Conservation (phyloP, 2,888 invertebrate genomes). For the Drosophila fungiperda region DNA sequence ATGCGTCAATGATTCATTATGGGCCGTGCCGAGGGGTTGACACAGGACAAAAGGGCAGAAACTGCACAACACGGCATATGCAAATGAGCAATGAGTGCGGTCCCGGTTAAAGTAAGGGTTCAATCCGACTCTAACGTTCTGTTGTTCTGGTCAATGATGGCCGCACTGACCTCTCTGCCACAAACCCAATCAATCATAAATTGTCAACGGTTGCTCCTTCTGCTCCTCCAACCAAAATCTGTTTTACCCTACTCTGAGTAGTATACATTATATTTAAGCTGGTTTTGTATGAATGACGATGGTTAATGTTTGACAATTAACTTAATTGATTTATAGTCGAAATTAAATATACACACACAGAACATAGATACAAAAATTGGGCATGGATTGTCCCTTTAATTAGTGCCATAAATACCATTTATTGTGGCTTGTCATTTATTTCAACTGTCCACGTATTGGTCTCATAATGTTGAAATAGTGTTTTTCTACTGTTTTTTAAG, state of each 20-base stretch:
- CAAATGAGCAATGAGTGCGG: constrained; percentile 65
- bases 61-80: constrained; percentile 57
- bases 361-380: constrained; percentile 7
- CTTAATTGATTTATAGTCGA: constrained; percentile 66
- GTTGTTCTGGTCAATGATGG: constrained; percentile 26
- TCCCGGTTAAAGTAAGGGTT: constrained; percentile 12
- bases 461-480: constrained; percentile 5
- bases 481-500: constrained; percentile 6
- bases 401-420: constrained; percentile 10
- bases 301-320: constrained; percentile 32
- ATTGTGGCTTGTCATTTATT: constrained; percentile 18
- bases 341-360: constrained; percentile 55
- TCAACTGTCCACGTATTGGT: not conserved
- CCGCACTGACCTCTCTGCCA: constrained; percentile 23
- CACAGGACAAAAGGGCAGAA: constrained; percentile 38
- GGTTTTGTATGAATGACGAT: constrained; percentile 33
- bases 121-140: not conserved
- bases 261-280: constrained; percentile 50
- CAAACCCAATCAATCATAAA: constrained; percentile 73
- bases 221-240: not conserved
- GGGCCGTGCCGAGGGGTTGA: constrained; percentile 22
- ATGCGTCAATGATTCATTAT: constrained; percentile 71
- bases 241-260: not conserved
- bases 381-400: constrained; percentile 9
- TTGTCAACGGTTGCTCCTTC: constrained; percentile 55